Base-by-base conservation (phyloP, 1,140 invertebrate genomes). In the Stegodyphus mimosarum region DNA sequence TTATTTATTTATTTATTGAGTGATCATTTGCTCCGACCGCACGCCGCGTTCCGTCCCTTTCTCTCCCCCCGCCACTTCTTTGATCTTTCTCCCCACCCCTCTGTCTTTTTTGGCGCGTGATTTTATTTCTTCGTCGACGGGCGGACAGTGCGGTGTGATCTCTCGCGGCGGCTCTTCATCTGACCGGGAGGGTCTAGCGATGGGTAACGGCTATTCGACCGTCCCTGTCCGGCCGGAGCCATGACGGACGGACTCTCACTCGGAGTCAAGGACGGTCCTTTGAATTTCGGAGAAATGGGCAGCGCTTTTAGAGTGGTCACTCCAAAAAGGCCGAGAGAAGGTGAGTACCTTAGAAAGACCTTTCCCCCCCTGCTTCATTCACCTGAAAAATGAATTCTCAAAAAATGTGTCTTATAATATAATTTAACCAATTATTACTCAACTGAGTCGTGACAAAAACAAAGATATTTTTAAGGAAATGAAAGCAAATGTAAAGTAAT, bases 271-370 rank as follows among this genome's bases (percentile, higher is more conserved):
- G 55, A 55, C 51, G n/a, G 55, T 69, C 76, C 78, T 51, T 53
- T 87, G 60, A 51, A 77, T 76, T 72, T 86, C 83, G 84, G 84
- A 10, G 86, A 87, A n/a, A 87, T 87, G 74, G 88, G 79, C 72
- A 89, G 88, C 87, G 89, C 89, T 50, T 90, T 90, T 86, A 87
- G 89, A 11, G 88, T 90, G 15, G 89, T 90, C 86, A 89, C 89
- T 10, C 89, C 89, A 33, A 90, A 90, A 71, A 87, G 88, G 18
- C 88, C 89, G 53, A 76, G 83, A 74, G 88, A 88, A 73, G 88
- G 87, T 88, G 74, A 87, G 87, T 33, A 33, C 3, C 33, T 33
- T 3, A 33, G 33, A 33, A 33, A 33, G 33, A 1, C 33, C 3
- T 33, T 33, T 33, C 3, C 3, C 3, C 33, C 33, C 33, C 33